Evolutionary conservation across 2,797 vertebrate genomes (phyloP).

Genomic region (Siniperca scherzeri): DNA sequence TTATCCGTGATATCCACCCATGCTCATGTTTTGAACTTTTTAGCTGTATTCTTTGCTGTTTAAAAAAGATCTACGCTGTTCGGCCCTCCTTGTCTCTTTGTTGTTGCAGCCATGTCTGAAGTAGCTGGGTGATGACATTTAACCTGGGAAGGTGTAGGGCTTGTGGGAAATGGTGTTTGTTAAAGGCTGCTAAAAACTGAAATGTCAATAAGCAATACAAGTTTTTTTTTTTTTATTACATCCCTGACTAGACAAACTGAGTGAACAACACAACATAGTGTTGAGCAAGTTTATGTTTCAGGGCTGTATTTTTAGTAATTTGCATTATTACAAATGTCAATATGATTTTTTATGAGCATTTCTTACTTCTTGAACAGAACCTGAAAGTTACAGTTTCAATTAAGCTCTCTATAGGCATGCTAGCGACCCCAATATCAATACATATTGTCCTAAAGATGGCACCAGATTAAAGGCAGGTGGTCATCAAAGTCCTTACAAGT

Average conservation of each 20-base stretch:
- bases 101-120: background rate
- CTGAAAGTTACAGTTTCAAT: background rate
- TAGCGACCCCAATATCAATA: background rate
- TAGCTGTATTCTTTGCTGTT: background rate
- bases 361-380: background rate
- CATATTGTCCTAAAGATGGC: background rate
- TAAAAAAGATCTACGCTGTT: background rate
- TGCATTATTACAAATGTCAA: background rate
- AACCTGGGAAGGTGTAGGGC: background rate
- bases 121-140: background rate
- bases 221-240: background rate
- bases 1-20: background rate
- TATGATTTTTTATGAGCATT: background rate
- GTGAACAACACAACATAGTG: background rate
- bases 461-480: background rate
- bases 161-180: background rate
- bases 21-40: background rate
- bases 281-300: constrained; percentile 1
- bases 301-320: background rate
- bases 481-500: background rate
- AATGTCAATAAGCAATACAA: background rate
- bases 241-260: background rate
- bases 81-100: background rate
- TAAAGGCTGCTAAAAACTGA: background rate
- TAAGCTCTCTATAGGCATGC: background rate